Percentiles rank a stretch among this genome's conserved stretches.
Evolutionary conservation across 2,113 vertebrate species (phyloP).

Genomic region (Gambusia holbrooki): DNA sequence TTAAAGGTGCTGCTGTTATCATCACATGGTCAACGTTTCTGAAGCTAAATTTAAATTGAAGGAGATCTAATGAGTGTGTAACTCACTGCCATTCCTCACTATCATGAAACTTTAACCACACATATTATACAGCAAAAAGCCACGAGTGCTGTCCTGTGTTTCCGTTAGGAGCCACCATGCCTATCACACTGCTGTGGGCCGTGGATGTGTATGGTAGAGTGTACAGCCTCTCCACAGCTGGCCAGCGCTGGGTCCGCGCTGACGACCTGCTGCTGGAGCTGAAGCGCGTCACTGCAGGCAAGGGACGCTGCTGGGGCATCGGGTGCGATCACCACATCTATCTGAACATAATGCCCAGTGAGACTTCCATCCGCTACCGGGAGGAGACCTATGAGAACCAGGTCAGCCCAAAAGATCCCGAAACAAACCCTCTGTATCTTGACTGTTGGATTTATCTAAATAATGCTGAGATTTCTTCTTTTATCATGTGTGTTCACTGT

Average conservation of each 20-base stretch:
- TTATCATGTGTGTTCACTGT: background rate
- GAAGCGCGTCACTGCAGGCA: conserved; percentile 87
- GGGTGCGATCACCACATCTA: conserved; percentile 93
- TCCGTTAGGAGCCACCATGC: conserved; percentile 76
- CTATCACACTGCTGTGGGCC: conserved; percentile 88
- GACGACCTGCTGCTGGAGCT: conserved; percentile 89
- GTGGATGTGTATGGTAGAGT: conserved; percentile 94
- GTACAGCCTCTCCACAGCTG: conserved; percentile 86
- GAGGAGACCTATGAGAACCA: conserved; percentile 98
- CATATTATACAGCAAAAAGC: background rate
- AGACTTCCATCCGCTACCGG: conserved; percentile 87
- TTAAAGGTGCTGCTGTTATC: background rate
- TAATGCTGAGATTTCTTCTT: background rate
- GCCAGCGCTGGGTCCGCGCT: conserved; percentile 88
- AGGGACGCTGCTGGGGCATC: conserved; percentile 92
- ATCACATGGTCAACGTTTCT: background rate
- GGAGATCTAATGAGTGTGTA: background rate
- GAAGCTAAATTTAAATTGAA: background rate
- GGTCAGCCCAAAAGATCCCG: conserved; percentile 70
- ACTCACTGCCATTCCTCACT: background rate
- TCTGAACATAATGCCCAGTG: conserved; percentile 86
- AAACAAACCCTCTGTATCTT: background rate
- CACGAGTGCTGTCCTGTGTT: conserved; percentile 1
- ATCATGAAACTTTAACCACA: background rate
- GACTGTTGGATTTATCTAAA: fast-evolving